phyloP scores from a whole-genome alignment of 1,140 invertebrate species.

The Condylostylus longicornis region DNA sequence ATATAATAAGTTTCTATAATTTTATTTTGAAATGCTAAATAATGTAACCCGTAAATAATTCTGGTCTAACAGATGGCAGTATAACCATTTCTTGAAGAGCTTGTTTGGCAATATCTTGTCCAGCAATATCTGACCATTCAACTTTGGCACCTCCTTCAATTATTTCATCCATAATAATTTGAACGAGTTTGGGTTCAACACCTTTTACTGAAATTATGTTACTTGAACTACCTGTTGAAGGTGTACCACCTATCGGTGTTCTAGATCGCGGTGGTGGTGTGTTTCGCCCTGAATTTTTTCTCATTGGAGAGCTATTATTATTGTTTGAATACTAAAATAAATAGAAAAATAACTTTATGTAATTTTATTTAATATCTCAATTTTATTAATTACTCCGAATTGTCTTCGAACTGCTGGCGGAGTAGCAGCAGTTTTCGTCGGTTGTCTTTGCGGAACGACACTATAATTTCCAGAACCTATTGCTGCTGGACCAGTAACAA shows the following conservation, averaged over 20 bases:
- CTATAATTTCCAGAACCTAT: constrained; percentile 12
- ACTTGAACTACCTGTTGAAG: constrained; percentile 30
- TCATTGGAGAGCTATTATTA: constrained; percentile 41
- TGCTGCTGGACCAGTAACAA: constrained; percentile 34
- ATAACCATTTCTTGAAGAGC: constrained; percentile 96
- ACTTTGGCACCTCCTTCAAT: constrained; percentile 62
- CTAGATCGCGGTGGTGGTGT: constrained; percentile 25
- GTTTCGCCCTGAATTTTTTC: constrained; percentile 39
- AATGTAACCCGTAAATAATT: constrained; percentile 71
- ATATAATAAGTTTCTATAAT: too few relatives aligned
- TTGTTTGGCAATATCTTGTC: constrained; percentile 82
- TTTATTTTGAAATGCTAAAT: background rate
- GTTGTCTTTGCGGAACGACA: constrained; percentile 33
- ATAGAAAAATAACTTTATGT: background rate
- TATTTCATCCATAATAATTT: constrained; percentile 60
- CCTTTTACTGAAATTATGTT: constrained; percentile 45
- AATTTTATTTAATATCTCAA: background rate
- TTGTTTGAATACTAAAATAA: constrained; percentile 5
- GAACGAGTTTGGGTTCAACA: constrained; percentile 79
- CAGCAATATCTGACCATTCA: constrained; percentile 87
- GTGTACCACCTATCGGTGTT: constrained; percentile 28
- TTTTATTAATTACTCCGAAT: constrained; percentile 45
- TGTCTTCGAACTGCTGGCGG: constrained; percentile 67
- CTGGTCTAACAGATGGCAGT: constrained; percentile 84
- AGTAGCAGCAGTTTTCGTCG: constrained; percentile 56